Evolutionary conservation across 2,888 invertebrate species (phyloP).

Genomic region (Autographa gamma): DNA sequence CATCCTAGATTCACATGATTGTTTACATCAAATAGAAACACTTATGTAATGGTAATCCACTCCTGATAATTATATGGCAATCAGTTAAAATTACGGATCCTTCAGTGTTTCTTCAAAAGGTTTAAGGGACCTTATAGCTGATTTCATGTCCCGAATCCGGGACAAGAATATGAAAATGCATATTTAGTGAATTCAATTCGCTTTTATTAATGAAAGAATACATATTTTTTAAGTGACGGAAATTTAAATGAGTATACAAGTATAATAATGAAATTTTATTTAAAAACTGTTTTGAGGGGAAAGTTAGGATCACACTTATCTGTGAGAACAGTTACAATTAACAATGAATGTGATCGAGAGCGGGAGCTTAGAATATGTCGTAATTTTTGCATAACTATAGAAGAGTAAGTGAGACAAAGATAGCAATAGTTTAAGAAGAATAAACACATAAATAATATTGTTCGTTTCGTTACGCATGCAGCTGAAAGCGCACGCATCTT

Average conservation of each 20-base stretch:
- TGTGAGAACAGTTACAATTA: slow-evolving; percentile 70
- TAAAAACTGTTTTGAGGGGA: slow-evolving; percentile 57
- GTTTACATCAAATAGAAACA: slow-evolving; percentile 1
- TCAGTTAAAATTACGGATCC: slow-evolving; percentile 26
- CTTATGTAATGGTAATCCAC: slow-evolving; percentile 10
- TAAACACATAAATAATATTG: slow-evolving; percentile 56
- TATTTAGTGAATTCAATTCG: background rate
- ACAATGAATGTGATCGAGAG: slow-evolving; percentile 65
- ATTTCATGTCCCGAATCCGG: slow-evolving; percentile 35
- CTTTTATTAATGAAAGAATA: background rate
- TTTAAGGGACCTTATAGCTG: slow-evolving; percentile 28
- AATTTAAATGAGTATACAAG: background rate
- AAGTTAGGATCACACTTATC: slow-evolving; percentile 59
- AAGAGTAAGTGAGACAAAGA: slow-evolving; percentile 66
- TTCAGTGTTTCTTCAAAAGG: slow-evolving; percentile 29
- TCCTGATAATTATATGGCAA: slow-evolving; percentile 28
- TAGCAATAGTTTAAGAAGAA: slow-evolving; percentile 59
- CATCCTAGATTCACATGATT: slow-evolving; percentile 26
- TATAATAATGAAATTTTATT: background rate
- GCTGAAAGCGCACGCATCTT: slow-evolving; percentile 63
- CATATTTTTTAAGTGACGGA: background rate
- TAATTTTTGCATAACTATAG: slow-evolving; percentile 79
- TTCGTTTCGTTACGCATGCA: slow-evolving; percentile 55
- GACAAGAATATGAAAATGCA: slow-evolving; percentile 25
- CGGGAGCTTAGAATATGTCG: slow-evolving; percentile 59